These are phyloP conservation scores for Limanda limanda DNA, from an alignment of 2,113 vertebrate species.

Conservation along the genomic window DNA sequence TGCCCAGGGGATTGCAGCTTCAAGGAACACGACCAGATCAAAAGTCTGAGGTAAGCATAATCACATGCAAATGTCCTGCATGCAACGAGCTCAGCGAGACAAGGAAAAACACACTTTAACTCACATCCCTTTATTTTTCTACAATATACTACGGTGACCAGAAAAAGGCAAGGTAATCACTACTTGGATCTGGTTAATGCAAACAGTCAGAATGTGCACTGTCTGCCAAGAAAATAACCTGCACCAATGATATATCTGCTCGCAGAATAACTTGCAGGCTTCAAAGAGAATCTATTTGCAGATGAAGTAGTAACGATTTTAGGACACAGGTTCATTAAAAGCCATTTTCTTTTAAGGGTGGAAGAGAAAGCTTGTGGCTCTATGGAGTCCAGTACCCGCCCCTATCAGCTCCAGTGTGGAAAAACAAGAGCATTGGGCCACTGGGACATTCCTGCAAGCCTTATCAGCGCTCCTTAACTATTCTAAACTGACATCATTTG, in stretches of 20 bases:
- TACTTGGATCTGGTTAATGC: constrained; percentile 39
- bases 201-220: constrained; percentile 22
- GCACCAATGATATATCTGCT: constrained; percentile 24
- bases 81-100: constrained; percentile 23
- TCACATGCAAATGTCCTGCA: constrained; percentile 41
- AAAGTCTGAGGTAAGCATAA: constrained; percentile 43
- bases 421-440: constrained; percentile 58
- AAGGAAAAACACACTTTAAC: background rate
- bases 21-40: constrained; percentile 50
- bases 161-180: constrained; percentile 22
- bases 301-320: constrained; percentile 64
- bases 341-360: constrained; percentile 58
- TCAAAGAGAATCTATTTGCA: constrained; percentile 68
- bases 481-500: constrained; percentile 76
- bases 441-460: constrained; percentile 63
- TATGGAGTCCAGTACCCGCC: constrained; percentile 55
- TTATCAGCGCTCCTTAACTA: constrained; percentile 74
- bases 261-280: constrained; percentile 33
- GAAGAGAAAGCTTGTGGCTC: constrained; percentile 44
- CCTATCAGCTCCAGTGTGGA: constrained; percentile 45
- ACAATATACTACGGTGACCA: background rate
- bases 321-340: constrained; percentile 65
- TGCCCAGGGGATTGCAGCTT: constrained; percentile 65
- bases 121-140: constrained; percentile 16
- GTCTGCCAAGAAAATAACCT: constrained; percentile 41